A percentile compares a stretch with the other conserved stretches of the same genome.
Conservation (phyloP, 2,797 vertebrate species). For the Gymnopithys bicolor region DNA sequence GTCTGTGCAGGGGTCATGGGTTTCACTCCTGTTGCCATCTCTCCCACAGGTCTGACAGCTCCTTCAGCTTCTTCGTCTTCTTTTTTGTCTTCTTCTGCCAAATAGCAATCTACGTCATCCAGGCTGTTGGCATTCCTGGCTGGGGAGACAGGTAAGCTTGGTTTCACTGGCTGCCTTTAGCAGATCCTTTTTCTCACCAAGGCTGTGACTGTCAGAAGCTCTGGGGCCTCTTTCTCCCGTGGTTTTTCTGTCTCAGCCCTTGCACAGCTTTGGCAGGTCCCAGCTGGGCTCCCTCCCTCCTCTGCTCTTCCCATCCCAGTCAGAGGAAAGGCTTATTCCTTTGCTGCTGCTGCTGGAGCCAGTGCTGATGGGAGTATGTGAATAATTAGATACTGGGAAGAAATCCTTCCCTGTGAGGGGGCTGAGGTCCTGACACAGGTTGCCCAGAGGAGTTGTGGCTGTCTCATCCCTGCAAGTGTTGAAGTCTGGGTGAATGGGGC, state of each 20-base stretch:
- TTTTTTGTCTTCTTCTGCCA: conserved; percentile 97
- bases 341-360: background rate
- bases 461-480: background rate
- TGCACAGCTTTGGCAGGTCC: conserved; percentile 67
- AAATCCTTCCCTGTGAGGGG: background rate
- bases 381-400: background rate
- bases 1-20: background rate
- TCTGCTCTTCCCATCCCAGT: background rate
- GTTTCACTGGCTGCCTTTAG: background rate
- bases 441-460: background rate
- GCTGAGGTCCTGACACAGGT: fast-evolving
- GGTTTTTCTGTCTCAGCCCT: background rate
- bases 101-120: conserved; percentile 90
- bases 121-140: conserved; percentile 88
- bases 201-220: background rate
- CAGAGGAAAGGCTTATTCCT: background rate
- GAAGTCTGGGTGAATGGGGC: fast-evolving
- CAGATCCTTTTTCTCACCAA: background rate
- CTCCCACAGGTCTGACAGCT: conserved; percentile 90
- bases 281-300: conserved; percentile 53
- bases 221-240: background rate
- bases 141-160: conserved; percentile 93
- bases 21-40: conserved; percentile 8
- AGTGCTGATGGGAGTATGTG: background rate
- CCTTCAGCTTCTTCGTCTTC: conserved; percentile 98